phyloP scores from a whole-genome alignment of 2,797 vertebrate genomes.

The Saxicola maurus region DNA sequence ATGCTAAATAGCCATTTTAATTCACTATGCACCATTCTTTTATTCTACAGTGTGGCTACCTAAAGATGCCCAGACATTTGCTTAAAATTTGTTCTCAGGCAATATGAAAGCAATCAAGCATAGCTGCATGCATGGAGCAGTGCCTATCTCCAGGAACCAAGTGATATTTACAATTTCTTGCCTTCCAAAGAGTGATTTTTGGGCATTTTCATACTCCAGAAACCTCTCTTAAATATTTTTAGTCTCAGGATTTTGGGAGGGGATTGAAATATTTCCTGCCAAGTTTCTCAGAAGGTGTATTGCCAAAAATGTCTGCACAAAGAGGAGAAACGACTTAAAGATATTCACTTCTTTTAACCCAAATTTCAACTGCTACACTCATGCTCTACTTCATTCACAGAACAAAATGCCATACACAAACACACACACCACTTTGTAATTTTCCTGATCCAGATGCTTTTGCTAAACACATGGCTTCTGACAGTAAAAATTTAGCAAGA shows the following conservation, averaged over 20 bases:
- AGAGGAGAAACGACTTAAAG: not conserved
- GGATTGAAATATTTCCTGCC: not conserved
- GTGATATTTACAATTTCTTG: not conserved
- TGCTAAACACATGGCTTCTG: not conserved
- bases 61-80: not conserved
- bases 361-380: not conserved
- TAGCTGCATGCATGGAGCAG: not conserved
- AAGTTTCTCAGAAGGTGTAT: conserved; percentile 12
- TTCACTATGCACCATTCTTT: not conserved
- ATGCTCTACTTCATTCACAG: not conserved
- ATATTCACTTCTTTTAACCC: not conserved
- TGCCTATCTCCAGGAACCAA: not conserved
- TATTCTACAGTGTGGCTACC: not conserved
- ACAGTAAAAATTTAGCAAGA: conserved; percentile 15
- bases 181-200: not conserved
- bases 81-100: not conserved
- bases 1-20: not conserved
- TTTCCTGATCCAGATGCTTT: conserved; percentile 17
- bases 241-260: not conserved
- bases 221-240: conserved; percentile 18
- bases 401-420: not conserved
- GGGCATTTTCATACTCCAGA: not conserved
- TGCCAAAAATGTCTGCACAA: conserved; percentile 43
- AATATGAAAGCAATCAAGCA: not conserved
- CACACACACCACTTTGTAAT: not conserved